Percentiles rank a stretch among this genome's conserved stretches.
These are phyloP conservation scores for Lipotes vexillifer DNA, from an alignment of 2,113 vertebrate genomes.

Conservation along the genomic window DNA sequence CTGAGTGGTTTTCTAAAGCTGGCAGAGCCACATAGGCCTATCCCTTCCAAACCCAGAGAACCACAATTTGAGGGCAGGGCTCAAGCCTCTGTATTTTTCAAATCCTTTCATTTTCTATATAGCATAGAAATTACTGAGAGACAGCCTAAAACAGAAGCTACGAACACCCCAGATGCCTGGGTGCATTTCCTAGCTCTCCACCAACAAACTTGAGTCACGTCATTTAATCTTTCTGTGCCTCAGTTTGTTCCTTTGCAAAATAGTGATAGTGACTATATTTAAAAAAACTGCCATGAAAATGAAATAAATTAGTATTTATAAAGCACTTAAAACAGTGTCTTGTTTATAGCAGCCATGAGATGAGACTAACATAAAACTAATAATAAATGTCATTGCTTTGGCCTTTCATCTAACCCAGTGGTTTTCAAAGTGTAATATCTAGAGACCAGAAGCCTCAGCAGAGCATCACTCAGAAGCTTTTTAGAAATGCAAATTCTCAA, in stretches of 20 bases:
- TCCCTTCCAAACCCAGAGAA: not conserved
- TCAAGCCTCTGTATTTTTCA: not conserved
- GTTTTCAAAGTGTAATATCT: not conserved
- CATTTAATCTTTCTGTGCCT: not conserved
- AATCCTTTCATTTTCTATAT: not conserved
- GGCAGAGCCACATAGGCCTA: not conserved
- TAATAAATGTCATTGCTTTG: not conserved
- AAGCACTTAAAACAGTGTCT: not conserved
- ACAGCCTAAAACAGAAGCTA: not conserved
- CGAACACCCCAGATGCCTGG: not conserved
- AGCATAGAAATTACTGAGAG: not conserved
- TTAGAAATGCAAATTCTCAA: not conserved
- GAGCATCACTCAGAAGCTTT: not conserved
- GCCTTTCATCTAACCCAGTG: not conserved
- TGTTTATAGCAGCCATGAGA: not conserved
- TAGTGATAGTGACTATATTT: not conserved
- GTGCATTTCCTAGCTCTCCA: not conserved
- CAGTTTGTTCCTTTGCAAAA: not conserved
- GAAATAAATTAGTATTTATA: not conserved
- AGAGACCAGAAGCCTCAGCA: not conserved
- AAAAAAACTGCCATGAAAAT: not conserved
- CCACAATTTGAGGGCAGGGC: not conserved
- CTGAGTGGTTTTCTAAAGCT: not conserved
- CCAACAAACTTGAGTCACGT: not conserved
- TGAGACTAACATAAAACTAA: not conserved